A percentile compares a stretch with the other conserved stretches of the same genome.
phyloP scores from a whole-genome alignment of 2,113 vertebrate species.

The Equus przewalskii region DNA sequence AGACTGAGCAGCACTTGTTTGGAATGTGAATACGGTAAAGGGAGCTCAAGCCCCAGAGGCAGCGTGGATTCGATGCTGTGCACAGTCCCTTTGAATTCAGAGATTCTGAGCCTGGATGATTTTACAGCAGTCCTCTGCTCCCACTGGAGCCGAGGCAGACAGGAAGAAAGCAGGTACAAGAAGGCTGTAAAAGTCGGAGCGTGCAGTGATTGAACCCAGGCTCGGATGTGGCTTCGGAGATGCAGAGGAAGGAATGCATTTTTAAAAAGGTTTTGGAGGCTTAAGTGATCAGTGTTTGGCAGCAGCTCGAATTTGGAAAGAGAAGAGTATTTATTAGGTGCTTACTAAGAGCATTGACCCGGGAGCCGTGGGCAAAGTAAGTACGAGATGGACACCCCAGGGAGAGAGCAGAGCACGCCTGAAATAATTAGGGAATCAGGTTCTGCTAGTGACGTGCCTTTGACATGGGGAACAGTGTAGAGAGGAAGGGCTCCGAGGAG shows the following conservation, averaged over 20 bases:
- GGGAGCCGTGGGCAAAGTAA: not conserved
- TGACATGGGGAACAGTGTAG: not conserved
- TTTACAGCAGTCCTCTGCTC: not conserved
- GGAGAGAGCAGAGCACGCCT: not conserved
- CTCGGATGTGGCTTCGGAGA: conserved; percentile 71
- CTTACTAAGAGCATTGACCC: not conserved
- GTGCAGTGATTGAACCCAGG: conserved; percentile 25
- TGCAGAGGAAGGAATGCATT: conserved; percentile 73
- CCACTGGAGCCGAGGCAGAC: conserved; percentile 8
- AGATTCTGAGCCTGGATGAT: not conserved
- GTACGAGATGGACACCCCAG: not conserved
- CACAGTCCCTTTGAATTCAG: not conserved
- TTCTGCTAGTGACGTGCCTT: not conserved
- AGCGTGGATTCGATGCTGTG: not conserved
- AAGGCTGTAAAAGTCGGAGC: conserved; percentile 25
- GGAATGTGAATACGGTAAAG: not conserved
- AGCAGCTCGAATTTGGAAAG: conserved; percentile 59
- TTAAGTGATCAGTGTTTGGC: conserved; percentile 67
- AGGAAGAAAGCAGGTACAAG: conserved; percentile 47
- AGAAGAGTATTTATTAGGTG: conserved; percentile 47
- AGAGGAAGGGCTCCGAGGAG: not conserved
- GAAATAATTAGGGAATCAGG: too few species aligned
- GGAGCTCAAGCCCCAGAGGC: not conserved
- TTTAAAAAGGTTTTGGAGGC: conserved; percentile 70
- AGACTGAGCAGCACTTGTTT: not conserved